A percentile compares a stretch with the other conserved stretches of the same genome.
Evolutionary conservation across 2,797 vertebrate species (phyloP).

Genomic region (Pangasius larnaudii): DNA sequence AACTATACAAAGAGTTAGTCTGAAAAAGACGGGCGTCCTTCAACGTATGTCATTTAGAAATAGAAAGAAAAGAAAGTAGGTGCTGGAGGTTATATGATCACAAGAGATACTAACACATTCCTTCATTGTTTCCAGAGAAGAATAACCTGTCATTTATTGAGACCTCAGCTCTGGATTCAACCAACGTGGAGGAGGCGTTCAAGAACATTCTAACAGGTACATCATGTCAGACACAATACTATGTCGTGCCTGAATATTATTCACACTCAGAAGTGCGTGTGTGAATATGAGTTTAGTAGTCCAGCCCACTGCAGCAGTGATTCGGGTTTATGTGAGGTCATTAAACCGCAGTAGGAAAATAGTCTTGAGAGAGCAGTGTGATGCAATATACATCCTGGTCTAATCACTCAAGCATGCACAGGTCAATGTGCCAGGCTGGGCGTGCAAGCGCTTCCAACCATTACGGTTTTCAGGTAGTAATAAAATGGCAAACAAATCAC

Average conservation of each 20-base stretch:
- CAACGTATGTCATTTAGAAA: neutral
- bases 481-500: conserved; percentile 11
- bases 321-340: conserved; percentile 35
- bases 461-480: neutral
- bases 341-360: conserved; percentile 19
- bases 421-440: conserved; percentile 33
- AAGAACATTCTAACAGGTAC: conserved; percentile 97
- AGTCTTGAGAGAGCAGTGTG: conserved; percentile 43
- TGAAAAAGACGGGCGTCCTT: neutral
- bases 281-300: conserved; percentile 10
- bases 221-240: neutral
- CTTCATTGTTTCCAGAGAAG: conserved; percentile 82
- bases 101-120: neutral
- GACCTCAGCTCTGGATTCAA: conserved; percentile 96
- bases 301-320: conserved; percentile 12
- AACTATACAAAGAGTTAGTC: neutral
- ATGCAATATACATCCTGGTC: neutral
- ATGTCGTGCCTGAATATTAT: neutral
- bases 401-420: conserved; percentile 6
- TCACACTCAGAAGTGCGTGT: conserved; percentile 4
- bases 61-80: neutral
- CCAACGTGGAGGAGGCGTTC: conserved; percentile 98
- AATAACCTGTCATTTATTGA: conserved; percentile 98
- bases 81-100: neutral
- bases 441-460: neutral